Evolutionary conservation across 2,113 vertebrate genomes (phyloP), one percentile per base, ranked within the genome.

Genomic region (Hippocampus barbouri): DNA sequence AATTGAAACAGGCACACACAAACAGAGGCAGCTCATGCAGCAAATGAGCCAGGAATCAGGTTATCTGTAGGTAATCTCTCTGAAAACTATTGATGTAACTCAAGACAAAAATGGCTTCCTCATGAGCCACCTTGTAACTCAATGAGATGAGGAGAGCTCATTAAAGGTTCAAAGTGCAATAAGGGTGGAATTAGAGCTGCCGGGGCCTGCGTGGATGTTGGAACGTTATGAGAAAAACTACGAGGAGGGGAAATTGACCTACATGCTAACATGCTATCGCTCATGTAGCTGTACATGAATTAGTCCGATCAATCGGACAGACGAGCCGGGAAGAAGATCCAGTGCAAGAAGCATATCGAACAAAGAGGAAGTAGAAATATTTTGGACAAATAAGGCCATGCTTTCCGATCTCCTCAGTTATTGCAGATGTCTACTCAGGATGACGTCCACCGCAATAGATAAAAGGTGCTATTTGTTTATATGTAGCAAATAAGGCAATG

Each of bases 111-210:
- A 83, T 84, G 76, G 87, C 88, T 84, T 79, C 69, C 84, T 63
- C 73, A 86, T 87, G 85, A 43, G 73, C 72, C 65, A 51, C 79
- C 90, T 84, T 73, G 90, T 90, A 92, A 91, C 89, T 88, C 79
- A 79, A 91, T 88, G 77, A 90, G 81, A 0, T 5, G 72, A 89
- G 40, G 20, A 76, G 71, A 69, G 75, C 75, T 85, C 88, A 89
- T 91, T 87, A 87, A 81, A 87, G 89, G 87, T 87, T 85, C 79
- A 77, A 25, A 14, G 10, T 64, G 75, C 27, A 74, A 60, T 57
- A 23, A 14, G 11, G 23, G 56, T 23, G 56, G 15, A 57, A 57
- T 57, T 57, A 57, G n/a, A 25, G 56, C 56, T 25, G 11, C 1
- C 8, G 4, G 23, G 54, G 23, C n/a, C 56, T 5, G 9, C 10